These are phyloP conservation scores for Drosophila bunnanda DNA, from an alignment of 2,888 invertebrate genomes.

Conservation along the genomic window DNA sequence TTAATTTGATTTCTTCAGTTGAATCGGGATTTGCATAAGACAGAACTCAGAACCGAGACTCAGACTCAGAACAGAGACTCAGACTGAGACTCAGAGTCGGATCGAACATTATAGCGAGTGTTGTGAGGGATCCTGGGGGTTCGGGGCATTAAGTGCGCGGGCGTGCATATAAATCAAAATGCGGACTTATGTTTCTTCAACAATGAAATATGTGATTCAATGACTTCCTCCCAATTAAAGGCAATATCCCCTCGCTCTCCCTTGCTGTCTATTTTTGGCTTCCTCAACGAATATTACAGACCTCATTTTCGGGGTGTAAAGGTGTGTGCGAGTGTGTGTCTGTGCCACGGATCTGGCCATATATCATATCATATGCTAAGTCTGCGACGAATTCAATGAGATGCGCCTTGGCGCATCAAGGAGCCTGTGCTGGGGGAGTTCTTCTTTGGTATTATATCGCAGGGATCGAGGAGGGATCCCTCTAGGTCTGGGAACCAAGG, in stretches of 20 bases:
- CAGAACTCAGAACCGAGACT: conserved; percentile 11
- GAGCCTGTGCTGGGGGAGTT: no score
- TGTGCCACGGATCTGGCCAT: conserved; percentile 27
- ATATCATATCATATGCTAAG: conserved; percentile 28
- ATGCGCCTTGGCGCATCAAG: conserved; percentile 26
- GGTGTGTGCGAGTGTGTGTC: conserved; percentile 23
- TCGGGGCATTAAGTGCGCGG: conserved; percentile 70
- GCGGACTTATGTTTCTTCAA: conserved; percentile 74
- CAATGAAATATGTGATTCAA: conserved; percentile 56
- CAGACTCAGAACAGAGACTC: not conserved
- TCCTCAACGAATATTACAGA: conserved; percentile 21
- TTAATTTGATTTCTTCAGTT: conserved; percentile 68
- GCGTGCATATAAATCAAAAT: conserved; percentile 84
- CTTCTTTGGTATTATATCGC: no score
- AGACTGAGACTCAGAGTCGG: not conserved
- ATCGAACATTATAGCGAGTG: conserved; percentile 12
- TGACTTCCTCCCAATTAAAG: conserved; percentile 46
- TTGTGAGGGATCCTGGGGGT: not conserved
- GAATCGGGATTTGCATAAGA: conserved; percentile 56
- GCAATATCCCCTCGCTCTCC: conserved; percentile 1
- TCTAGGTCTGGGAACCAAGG: conserved; percentile 14
- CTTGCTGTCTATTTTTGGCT: conserved; percentile 25
- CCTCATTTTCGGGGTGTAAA: conserved; percentile 25
- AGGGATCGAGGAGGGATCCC: not conserved
- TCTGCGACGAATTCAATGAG: conserved; percentile 45